Conservation (phyloP, 2,113 vertebrate genomes). For the Motacilla alba region DNA sequence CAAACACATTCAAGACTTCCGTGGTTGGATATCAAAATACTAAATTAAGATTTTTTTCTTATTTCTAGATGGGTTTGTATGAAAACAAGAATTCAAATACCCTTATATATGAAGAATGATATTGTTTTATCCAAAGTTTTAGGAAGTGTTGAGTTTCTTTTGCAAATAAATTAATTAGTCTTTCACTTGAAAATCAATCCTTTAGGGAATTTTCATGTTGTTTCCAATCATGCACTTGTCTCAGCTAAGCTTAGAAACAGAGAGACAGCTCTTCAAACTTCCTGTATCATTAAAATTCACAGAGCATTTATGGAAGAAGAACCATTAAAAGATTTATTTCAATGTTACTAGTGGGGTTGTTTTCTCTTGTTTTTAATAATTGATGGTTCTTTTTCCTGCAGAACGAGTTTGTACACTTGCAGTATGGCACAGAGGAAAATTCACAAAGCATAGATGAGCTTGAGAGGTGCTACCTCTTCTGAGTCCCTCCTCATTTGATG, state of each 20-base stretch:
- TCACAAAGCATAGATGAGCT: neutral
- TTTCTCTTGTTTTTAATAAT: neutral
- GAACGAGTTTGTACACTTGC: neutral
- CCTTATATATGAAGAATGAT: neutral
- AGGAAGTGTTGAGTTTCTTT: neutral
- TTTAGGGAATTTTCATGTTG: neutral
- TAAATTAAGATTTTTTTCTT: neutral
- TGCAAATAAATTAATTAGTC: neutral
- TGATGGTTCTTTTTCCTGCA: neutral
- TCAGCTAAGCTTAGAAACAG: neutral
- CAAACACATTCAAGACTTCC: neutral
- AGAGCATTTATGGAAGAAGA: neutral
- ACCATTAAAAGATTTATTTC: constrained; percentile 17
- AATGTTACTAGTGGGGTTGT: neutral
- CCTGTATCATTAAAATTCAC: constrained; percentile 5
- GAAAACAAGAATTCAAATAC: neutral
- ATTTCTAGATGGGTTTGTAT: neutral
- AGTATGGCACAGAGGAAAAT: neutral
- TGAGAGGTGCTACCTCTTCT: neutral
- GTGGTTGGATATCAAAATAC: neutral
- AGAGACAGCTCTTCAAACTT: neutral
- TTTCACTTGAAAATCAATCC: neutral
- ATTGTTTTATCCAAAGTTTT: neutral
- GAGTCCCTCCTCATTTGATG: neutral
- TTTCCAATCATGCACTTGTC: neutral